Conservation (phyloP, 2,797 vertebrate genomes). For the Anabas testudineus region DNA sequence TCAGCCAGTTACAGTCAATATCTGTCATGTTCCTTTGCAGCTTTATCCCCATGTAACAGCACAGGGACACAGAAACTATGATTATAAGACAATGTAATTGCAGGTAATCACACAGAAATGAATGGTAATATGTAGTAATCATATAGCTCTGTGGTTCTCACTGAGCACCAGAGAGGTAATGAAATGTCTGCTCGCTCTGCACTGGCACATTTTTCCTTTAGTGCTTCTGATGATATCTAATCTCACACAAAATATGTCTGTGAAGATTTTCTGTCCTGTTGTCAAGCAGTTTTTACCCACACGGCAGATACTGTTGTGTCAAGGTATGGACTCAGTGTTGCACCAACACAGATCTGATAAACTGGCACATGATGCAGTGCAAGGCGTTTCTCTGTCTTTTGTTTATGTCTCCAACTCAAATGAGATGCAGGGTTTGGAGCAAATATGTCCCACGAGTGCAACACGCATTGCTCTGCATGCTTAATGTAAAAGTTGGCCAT, state of each 20-base stretch:
- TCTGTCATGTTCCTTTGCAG: neutral
- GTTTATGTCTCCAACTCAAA: conserved; percentile 19
- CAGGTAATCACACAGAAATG: conserved; percentile 28
- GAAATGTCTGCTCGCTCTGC: conserved; percentile 34
- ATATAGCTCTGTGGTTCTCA: conserved; percentile 10
- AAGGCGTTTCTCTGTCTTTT: neutral
- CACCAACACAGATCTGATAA: conserved; percentile 20
- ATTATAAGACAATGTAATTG: conserved; percentile 43
- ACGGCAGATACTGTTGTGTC: neutral
- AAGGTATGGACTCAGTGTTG: conserved; percentile 5
- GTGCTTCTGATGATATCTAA: conserved; percentile 26
- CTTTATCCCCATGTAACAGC: neutral
- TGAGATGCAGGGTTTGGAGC: conserved; percentile 21
- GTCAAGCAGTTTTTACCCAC: conserved; percentile 16
- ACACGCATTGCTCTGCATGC: conserved; percentile 10
- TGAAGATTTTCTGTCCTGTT: conserved; percentile 13
- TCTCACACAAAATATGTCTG: conserved; percentile 33
- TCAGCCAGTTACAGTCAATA: neutral
- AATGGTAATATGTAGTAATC: conserved; percentile 33
- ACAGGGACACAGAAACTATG: neutral
- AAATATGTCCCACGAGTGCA: conserved; percentile 14
- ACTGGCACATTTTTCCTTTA: conserved; percentile 22
- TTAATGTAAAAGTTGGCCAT: conserved; percentile 40
- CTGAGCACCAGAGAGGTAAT: conserved; percentile 29
- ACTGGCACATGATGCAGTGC: neutral